phyloP scores from a whole-genome alignment of 2,888 invertebrate species.

The Junonia oenone region DNA sequence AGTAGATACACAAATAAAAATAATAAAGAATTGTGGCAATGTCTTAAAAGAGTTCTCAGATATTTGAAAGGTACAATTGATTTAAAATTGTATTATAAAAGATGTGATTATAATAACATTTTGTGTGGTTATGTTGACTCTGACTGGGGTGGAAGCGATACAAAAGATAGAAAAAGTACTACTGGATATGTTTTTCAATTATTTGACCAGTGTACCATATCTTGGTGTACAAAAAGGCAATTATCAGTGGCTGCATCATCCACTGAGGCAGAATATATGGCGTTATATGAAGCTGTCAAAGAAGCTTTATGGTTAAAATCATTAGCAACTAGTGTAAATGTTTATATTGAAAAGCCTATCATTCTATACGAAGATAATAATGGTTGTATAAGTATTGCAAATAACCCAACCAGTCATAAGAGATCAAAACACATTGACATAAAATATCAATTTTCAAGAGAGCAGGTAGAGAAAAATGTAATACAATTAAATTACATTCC shows the following conservation, averaged over 20 bases:
- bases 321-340: slow-evolving; percentile 30
- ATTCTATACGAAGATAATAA: slow-evolving; percentile 40
- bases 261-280: slow-evolving; percentile 30
- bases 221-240: slow-evolving; percentile 25
- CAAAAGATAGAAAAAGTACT: slow-evolving; percentile 27
- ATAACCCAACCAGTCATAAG: slow-evolving; percentile 33
- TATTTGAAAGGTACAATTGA: slow-evolving; percentile 36
- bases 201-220: slow-evolving; percentile 26
- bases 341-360: slow-evolving; percentile 24
- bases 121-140: slow-evolving; percentile 36
- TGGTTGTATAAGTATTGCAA: slow-evolving; percentile 40
- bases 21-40: slow-evolving; percentile 33
- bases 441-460: slow-evolving; percentile 30
- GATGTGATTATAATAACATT: slow-evolving; percentile 28
- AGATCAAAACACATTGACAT: slow-evolving; percentile 42
- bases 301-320: slow-evolving; percentile 41
- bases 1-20: slow-evolving; percentile 35
- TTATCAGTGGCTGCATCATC: slow-evolving; percentile 27
- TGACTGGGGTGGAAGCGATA: slow-evolving; percentile 34
- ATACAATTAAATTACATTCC: slow-evolving; percentile 28
- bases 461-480: slow-evolving; percentile 27
- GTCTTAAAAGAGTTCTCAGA: slow-evolving; percentile 34
- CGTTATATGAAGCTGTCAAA: slow-evolving; percentile 30
- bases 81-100: slow-evolving; percentile 33
- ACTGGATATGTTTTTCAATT: slow-evolving; percentile 29